Conservation (phyloP, 2,797 vertebrate species). For the Tragopan temminckii region DNA sequence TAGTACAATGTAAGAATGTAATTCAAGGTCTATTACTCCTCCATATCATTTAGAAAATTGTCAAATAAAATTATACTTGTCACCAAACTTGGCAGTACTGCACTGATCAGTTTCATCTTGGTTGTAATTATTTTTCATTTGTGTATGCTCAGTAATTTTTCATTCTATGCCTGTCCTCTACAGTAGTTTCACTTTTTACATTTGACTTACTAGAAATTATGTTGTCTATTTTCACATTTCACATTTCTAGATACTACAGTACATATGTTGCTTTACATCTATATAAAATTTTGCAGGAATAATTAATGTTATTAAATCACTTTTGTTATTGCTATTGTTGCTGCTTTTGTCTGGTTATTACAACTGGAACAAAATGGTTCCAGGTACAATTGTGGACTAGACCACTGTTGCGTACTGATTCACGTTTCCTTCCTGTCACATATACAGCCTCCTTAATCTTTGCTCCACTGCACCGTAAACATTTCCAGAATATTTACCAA, state of each 20-base stretch:
- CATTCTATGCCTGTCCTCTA: background rate
- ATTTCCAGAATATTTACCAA: background rate
- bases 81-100: conserved; percentile 54
- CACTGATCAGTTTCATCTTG: conserved; percentile 62
- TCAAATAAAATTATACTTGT: conserved; percentile 71
- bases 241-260: background rate
- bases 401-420: background rate
- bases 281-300: background rate
- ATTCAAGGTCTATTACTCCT: conserved; percentile 51
- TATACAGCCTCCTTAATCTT: background rate
- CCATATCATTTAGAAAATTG: conserved; percentile 60
- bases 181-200: conserved; percentile 7
- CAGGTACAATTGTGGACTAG: background rate
- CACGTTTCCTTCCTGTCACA: background rate
- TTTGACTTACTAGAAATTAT: background rate
- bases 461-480: background rate
- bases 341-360: background rate
- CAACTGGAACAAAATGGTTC: background rate
- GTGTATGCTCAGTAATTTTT: conserved; percentile 23
- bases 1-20: conserved; percentile 34
- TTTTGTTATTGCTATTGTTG: background rate
- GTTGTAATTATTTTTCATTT: conserved; percentile 63
- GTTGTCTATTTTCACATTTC: background rate
- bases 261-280: background rate
- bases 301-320: background rate